phyloP scores from a whole-genome alignment of 1,140 invertebrate genomes.

The Eurytemora carolleeae region DNA sequence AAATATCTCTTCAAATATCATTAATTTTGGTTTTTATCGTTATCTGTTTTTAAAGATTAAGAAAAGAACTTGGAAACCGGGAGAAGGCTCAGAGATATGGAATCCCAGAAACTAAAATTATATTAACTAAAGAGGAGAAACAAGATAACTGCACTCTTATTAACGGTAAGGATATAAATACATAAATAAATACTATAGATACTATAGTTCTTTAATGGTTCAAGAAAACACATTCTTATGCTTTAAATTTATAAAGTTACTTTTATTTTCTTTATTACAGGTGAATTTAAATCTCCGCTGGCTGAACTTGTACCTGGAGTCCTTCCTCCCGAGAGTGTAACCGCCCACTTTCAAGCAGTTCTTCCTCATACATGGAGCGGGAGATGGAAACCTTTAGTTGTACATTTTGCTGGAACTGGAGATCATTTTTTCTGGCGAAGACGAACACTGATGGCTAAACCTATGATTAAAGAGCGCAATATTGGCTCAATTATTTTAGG shows the following conservation, averaged over 20 bases:
- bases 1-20: background rate
- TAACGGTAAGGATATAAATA: too few relatives aligned
- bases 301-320: slow-evolving; percentile 58
- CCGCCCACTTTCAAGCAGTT: slow-evolving; percentile 50
- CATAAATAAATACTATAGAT: too few relatives aligned
- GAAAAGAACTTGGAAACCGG: background rate
- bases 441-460: slow-evolving; percentile 68
- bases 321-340: slow-evolving; percentile 58
- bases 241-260: background rate
- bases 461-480: slow-evolving; percentile 64
- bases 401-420: slow-evolving; percentile 90
- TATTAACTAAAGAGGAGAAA: background rate
- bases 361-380: slow-evolving; percentile 24
- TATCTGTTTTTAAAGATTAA: slow-evolving; percentile 10
- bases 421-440: slow-evolving; percentile 91
- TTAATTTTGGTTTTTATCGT: slow-evolving; percentile 8
- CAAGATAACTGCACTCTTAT: background rate
- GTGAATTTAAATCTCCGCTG: slow-evolving; percentile 70
- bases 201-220: too few relatives aligned
- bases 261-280: slow-evolving; percentile 42
- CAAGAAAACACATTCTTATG: too few relatives aligned
- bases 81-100: background rate
- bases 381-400: slow-evolving; percentile 56
- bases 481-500: slow-evolving; percentile 72
- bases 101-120: background rate